Evolutionary conservation across 2,113 vertebrate species (phyloP).

Genomic region (Pelobates fuscus): DNA sequence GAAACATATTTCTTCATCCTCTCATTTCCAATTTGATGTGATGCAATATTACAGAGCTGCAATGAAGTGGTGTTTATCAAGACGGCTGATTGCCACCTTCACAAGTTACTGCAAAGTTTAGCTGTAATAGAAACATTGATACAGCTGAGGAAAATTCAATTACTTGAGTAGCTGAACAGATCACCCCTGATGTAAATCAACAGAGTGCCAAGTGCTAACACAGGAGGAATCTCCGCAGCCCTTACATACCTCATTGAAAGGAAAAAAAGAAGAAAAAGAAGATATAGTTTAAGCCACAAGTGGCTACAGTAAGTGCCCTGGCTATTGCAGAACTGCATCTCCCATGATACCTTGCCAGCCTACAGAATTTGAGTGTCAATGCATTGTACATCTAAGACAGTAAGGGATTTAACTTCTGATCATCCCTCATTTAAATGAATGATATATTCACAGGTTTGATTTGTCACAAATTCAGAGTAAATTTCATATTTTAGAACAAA

Average conservation of each 20-base stretch:
- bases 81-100: slow-evolving; percentile 41
- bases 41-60: slow-evolving; percentile 6
- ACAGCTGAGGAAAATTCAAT: slow-evolving; percentile 44
- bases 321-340: too few relatives aligned
- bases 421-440: too few relatives aligned
- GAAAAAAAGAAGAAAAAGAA: not conserved
- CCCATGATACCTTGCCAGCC: too few relatives aligned
- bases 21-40: slow-evolving; percentile 39
- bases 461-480: too few relatives aligned
- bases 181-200: slow-evolving; percentile 45
- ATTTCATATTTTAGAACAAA: too few relatives aligned
- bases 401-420: too few relatives aligned
- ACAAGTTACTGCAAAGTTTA: slow-evolving; percentile 38
- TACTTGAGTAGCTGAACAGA: slow-evolving; percentile 47
- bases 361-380: too few relatives aligned
- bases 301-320: too few relatives aligned
- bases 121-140: slow-evolving; percentile 46
- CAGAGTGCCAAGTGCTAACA: slow-evolving; percentile 2
- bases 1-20: slow-evolving; percentile 11
- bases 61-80: slow-evolving; percentile 33
- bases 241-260: not conserved
- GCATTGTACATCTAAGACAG: too few relatives aligned
- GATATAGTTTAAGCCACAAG: too few relatives aligned
- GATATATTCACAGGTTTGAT: too few relatives aligned
- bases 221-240: not conserved